Base-by-base conservation (phyloP, 2,888 invertebrate genomes). In the Palloptera scutellata region DNA sequence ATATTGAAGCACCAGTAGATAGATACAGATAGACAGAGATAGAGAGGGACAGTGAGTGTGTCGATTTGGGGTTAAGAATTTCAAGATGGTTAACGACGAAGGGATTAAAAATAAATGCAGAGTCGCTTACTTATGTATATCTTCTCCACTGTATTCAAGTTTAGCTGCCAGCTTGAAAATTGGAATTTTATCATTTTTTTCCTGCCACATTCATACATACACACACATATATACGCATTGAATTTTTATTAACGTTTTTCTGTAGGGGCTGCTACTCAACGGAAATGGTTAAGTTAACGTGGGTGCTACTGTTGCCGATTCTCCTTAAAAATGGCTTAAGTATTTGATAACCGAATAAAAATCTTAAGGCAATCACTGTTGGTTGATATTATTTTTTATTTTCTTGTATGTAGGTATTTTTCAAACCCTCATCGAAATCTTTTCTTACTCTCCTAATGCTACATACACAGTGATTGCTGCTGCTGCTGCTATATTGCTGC, bases 291-390 rank as follows among this genome's bases (percentile, higher is more conserved):
- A 30, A 30, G 30, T 30, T 8, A 45, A 45, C 45, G 45, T 45
- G 13, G 4, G 48, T n/a, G 8, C n/a, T 4, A 10, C 48, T 48
- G 48, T 8, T 19, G 15, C 9, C 57, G 57, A 57, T 10, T 6
- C 11, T 30, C 51, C 41, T 52, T 45, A 15, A 53, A 17, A 1
- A 15, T n/a, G 51, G 13, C 10, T 43, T 51, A 60, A 65, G 60
- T 65, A 58, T 53, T 61, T 55, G 57, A 42, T 61, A 76, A 76
- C 76, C 79, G 77, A 76, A 80, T 76, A 78, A 79, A 78, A 78
- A 77, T 70, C 68, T 64, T 61, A 61, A 68, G 66, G 63, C 68
- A 73, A 71, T 71, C 69, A 69, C 55, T 54, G 63, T 20, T 52
- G 45, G 61, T 45, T 59, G 53, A 12, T 61, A n/a, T 41, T 66